Base-by-base conservation (phyloP, 2,113 vertebrate species). In the Cinclus mexicanus region DNA sequence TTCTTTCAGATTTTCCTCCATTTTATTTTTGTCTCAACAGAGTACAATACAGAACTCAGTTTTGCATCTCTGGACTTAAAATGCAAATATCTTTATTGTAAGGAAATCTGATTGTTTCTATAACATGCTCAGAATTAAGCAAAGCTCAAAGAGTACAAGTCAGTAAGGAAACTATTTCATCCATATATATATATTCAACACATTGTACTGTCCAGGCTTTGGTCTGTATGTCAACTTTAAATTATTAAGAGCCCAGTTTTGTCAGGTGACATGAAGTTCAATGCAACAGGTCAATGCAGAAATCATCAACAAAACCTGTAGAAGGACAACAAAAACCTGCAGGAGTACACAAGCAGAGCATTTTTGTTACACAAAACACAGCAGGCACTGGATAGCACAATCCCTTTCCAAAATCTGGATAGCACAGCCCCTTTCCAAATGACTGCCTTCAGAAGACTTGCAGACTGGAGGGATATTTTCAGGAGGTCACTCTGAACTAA, bases 11-110 rank as follows among this genome's bases (percentile, higher is more conserved):
- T 82, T 28, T 83, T 91, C 75, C 74, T 71, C 85, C 83, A 85
- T 90, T 76, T 85, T 89, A 93, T 86, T 96, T 97, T 85, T 95
- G 91, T 85, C 60, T 63, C 68, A 69, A 80, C 50, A 11, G 12
- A 86, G 29, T 65, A 83, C 68, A 75, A 90, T 17, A 87, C 57
- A 85, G 71, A 50, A 69, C 81, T 87, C 83, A 39, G 68, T 87
- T 91, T 86, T 83, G 78, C 29, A 91, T 59, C 80, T 77, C 46
- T 17, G 64, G 35, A 44, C 61, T 89, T 90, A 72, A 92, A 94
- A 90, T 57, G n/a, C 86, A 94, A 94, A 11, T 64, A 80, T 39
- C 28, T 53, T 78, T 65, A 87, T 74, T 91, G 90, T 46, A 31
- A 93, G 83, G 71, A 78, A 82, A 63, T 86, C 25, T 52, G 24